Base-by-base conservation (phyloP, 2,888 invertebrate genomes). In the Strigamia crassipes region DNA sequence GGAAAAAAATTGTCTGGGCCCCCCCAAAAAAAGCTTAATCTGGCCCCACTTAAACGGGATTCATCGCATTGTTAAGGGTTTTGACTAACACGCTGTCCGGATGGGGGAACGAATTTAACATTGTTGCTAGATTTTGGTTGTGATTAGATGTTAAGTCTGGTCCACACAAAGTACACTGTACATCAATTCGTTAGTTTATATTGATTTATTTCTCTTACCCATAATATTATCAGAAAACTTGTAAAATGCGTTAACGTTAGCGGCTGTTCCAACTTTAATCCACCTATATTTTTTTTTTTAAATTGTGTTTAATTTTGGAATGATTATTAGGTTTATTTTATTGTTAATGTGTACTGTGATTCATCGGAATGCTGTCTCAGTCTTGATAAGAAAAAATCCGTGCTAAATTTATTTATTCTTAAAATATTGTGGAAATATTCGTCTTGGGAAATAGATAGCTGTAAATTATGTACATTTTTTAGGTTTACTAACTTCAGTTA, bases 151-250 rank as follows among this genome's bases (percentile, higher is more conserved):
- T n/a, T n/a, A n/a, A n/a, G n/a, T n/a, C n/a, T n/a, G n/a, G n/a
- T n/a, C n/a, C n/a, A n/a, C n/a, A n/a, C n/a, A n/a, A n/a, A n/a
- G n/a, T n/a, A n/a, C n/a, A n/a, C n/a, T n/a, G n/a, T n/a, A n/a
- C n/a, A n/a, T n/a, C n/a, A n/a, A n/a, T n/a, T n/a, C n/a, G n/a
- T n/a, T n/a, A n/a, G n/a, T n/a, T n/a, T n/a, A n/a, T n/a, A n/a
- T n/a, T n/a, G n/a, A n/a, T n/a, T 6, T 23, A n/a, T 4, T 31
- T 38, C 18, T 41, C 93, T 92, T 90, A 95, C 94, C 94, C 84
- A 95, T 95, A 86, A 94, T 94, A 88, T 95, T 95, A 88, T 95
- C 94, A 81, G 94, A 91, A 0, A 94, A 92, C 0, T 94, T 94
- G 87, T 95, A 95, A 89, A 93, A 95, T 2, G 95, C 95, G 87